Conservation (phyloP, 1,140 invertebrate species). For the Homalodisca vitripennis region DNA sequence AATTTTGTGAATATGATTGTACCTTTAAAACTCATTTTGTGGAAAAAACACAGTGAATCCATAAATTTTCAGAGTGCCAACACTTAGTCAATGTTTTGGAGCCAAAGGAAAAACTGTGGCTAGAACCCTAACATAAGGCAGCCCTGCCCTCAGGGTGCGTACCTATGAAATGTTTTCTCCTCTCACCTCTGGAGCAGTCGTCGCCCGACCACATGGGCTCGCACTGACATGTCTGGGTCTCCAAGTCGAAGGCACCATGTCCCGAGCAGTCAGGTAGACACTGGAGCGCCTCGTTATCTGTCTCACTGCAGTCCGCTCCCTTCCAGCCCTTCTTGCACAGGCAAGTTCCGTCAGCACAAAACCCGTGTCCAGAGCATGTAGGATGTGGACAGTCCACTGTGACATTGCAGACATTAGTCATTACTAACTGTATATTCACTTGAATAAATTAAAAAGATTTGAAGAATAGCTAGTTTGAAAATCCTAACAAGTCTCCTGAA, state of each 20-base stretch:
- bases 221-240: slow-evolving; percentile 88
- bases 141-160: slow-evolving; percentile 7
- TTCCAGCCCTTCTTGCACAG: slow-evolving; percentile 97
- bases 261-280: slow-evolving; percentile 93
- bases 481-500: too few species aligned
- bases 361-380: slow-evolving; percentile 92
- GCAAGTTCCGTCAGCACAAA: slow-evolving; percentile 93
- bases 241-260: slow-evolving; percentile 92
- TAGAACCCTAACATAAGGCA: too few species aligned
- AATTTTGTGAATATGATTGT: too few species aligned
- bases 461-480: too few species aligned
- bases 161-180: slow-evolving; percentile 40
- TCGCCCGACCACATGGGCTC: slow-evolving; percentile 90
- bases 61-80: too few species aligned
- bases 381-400: slow-evolving; percentile 92
- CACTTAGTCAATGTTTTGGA: too few species aligned
- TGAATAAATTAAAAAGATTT: too few species aligned
- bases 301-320: slow-evolving; percentile 86
- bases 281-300: slow-evolving; percentile 89
- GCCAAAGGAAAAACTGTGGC: too few species aligned
- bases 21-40: too few species aligned
- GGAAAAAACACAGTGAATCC: too few species aligned
- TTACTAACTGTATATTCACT: not conserved
- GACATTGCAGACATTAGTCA: slow-evolving; percentile 32
- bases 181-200: slow-evolving; percentile 86